Evolutionary conservation across 2,113 vertebrate genomes (phyloP).

Genomic region (Paratilapia polleni): DNA sequence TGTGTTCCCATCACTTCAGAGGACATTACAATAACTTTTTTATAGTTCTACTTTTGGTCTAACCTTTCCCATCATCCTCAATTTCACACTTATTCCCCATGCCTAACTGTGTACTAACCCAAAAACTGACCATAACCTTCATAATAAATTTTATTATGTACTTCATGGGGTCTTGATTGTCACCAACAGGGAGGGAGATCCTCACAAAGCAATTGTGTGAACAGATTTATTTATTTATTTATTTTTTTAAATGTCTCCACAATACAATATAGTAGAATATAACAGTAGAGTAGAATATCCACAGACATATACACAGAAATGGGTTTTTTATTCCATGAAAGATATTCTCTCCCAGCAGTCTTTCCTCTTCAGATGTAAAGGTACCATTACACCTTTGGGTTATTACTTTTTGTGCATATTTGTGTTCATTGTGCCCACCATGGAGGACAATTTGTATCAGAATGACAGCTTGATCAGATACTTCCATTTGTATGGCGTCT

Average conservation of each 20-base stretch:
- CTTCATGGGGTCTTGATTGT: background rate
- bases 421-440: background rate
- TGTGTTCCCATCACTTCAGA: background rate
- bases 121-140: no score
- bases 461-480: conserved; percentile 1
- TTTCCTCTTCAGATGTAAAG: conserved; percentile 1
- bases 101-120: no score
- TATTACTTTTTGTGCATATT: background rate
- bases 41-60: no score
- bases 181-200: background rate
- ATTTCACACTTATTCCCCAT: no score
- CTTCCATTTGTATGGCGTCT: background rate
- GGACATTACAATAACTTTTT: background rate
- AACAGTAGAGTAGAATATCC: background rate
- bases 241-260: background rate
- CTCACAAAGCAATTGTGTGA: background rate
- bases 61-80: no score
- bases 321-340: background rate
- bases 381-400: background rate
- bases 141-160: background rate
- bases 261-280: no score
- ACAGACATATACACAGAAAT: background rate
- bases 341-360: background rate
- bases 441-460: background rate
- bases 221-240: no score